phyloP scores from a whole-genome alignment of 1,140 invertebrate genomes.

The Wiebesia pumilae region DNA sequence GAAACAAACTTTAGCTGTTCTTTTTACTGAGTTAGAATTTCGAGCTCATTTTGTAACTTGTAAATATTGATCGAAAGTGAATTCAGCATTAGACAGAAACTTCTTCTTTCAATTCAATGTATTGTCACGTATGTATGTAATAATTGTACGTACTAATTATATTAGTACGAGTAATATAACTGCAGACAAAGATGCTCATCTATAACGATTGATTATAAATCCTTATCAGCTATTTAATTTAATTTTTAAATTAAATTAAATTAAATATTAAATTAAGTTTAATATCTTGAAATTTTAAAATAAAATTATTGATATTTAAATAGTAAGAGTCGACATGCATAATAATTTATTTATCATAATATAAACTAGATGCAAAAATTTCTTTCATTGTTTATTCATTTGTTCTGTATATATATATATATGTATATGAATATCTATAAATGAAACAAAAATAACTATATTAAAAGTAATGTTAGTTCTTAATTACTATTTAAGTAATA shows the following conservation, averaged over 20 bases:
- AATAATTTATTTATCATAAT: neutral
- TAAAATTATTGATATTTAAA: neutral
- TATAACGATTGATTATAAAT: slow-evolving; percentile 9
- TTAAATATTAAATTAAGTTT: too few relatives aligned
- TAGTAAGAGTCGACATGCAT: too few relatives aligned
- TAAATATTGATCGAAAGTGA: neutral
- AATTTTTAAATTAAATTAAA: too few relatives aligned
- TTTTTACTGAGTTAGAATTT: neutral
- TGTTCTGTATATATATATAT: too few relatives aligned
- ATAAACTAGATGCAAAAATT: neutral
- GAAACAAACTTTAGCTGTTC: neutral
- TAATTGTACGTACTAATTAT: slow-evolving; percentile 9
- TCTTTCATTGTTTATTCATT: too few relatives aligned
- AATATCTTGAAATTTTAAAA: neutral
- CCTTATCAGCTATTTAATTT: neutral
- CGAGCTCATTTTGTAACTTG: neutral
- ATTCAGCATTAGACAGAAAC: neutral
- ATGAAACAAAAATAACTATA: neutral
- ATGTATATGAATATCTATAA: neutral
- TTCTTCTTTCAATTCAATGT: neutral
- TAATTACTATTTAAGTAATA: too few relatives aligned
- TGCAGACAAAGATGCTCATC: neutral
- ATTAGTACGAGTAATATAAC: neutral
- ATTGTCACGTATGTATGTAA: neutral
- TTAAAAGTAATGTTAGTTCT: too few relatives aligned